These are phyloP conservation scores for Diploptera punctata DNA, from an alignment of 2,888 invertebrate species.

Conservation along the genomic window DNA sequence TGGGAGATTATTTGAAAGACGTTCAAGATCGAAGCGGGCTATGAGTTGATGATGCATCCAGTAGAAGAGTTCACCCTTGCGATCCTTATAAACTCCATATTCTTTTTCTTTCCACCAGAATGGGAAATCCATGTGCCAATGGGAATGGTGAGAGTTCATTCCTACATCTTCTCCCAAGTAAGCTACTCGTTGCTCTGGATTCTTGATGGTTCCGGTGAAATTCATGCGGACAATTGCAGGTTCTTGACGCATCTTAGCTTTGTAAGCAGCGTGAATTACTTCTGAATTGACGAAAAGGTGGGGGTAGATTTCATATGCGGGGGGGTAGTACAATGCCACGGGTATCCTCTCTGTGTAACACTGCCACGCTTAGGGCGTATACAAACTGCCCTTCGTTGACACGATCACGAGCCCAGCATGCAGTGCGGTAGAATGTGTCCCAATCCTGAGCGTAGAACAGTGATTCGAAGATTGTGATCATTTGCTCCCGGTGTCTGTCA, in stretches of 20 bases:
- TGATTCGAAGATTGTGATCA: conserved; percentile 67
- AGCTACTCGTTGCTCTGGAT: conserved; percentile 49
- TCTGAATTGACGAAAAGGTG: conserved; percentile 51
- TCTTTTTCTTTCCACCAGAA: conserved; percentile 49
- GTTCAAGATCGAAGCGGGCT: conserved; percentile 66
- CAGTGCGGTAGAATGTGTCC: conserved; percentile 66
- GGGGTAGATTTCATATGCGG: conserved; percentile 63
- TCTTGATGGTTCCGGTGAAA: conserved; percentile 53
- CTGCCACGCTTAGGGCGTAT: conserved; percentile 61
- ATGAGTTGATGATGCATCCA: conserved; percentile 47
- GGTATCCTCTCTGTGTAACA: conserved; percentile 61
- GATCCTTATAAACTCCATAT: conserved; percentile 46
- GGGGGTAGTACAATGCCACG: conserved; percentile 61
- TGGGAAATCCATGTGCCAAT: conserved; percentile 50
- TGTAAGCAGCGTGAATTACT: conserved; percentile 48
- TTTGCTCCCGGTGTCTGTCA: conserved; percentile 66
- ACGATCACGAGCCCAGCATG: conserved; percentile 61
- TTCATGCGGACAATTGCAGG: conserved; percentile 47
- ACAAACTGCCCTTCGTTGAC: conserved; percentile 65
- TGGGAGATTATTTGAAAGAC: conserved; percentile 71
- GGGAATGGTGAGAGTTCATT: conserved; percentile 49
- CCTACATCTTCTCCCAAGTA: conserved; percentile 51
- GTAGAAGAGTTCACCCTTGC: conserved; percentile 49
- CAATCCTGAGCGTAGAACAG: conserved; percentile 74
- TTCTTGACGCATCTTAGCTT: conserved; percentile 42